A percentile compares a stretch with the other conserved stretches of the same genome.
Evolutionary conservation across 2,797 vertebrate genomes (phyloP).

Genomic region (Sandelia bainsii): DNA sequence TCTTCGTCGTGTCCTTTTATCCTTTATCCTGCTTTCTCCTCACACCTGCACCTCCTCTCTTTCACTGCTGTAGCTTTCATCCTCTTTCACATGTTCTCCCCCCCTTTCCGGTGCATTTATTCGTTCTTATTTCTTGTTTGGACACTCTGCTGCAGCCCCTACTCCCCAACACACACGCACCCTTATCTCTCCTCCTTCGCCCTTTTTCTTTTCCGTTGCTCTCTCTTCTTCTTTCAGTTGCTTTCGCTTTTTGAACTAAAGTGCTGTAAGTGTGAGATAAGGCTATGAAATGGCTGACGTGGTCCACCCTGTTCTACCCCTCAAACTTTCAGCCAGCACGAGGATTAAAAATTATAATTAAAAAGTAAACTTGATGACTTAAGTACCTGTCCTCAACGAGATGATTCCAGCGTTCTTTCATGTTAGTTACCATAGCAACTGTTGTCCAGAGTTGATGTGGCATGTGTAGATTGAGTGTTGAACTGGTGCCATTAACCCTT

Average conservation of each 20-base stretch:
- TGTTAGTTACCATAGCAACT: slow-evolving; percentile 39
- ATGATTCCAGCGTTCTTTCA: slow-evolving; percentile 44
- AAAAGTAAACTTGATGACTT: slow-evolving; percentile 83
- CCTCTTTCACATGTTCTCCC: slow-evolving; percentile 23
- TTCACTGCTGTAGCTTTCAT: slow-evolving; percentile 33
- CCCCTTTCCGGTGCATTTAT: slow-evolving; percentile 43
- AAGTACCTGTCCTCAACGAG: slow-evolving; percentile 69
- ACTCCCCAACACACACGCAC: slow-evolving; percentile 39
- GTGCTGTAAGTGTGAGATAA: slow-evolving; percentile 79
- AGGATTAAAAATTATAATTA: slow-evolving; percentile 83
- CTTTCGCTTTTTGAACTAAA: slow-evolving; percentile 74
- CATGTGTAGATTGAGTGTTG: neutral
- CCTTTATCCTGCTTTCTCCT: slow-evolving; percentile 29
- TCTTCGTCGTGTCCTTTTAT: slow-evolving; percentile 42
- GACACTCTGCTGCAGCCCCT: slow-evolving; percentile 40
- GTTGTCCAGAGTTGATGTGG: neutral
- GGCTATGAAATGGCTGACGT: slow-evolving; percentile 79
- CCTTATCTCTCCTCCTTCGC: slow-evolving; percentile 69
- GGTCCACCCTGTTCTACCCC: slow-evolving; percentile 72
- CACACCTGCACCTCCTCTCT: slow-evolving; percentile 29
- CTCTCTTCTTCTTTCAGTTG: slow-evolving; percentile 42
- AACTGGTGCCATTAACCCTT: neutral
- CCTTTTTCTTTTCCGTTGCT: slow-evolving; percentile 61
- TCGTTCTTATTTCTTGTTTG: slow-evolving; percentile 62
- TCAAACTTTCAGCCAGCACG: slow-evolving; percentile 73